Base-by-base conservation (phyloP, 2,113 vertebrate genomes). In the Psilopsiagon aymara region DNA sequence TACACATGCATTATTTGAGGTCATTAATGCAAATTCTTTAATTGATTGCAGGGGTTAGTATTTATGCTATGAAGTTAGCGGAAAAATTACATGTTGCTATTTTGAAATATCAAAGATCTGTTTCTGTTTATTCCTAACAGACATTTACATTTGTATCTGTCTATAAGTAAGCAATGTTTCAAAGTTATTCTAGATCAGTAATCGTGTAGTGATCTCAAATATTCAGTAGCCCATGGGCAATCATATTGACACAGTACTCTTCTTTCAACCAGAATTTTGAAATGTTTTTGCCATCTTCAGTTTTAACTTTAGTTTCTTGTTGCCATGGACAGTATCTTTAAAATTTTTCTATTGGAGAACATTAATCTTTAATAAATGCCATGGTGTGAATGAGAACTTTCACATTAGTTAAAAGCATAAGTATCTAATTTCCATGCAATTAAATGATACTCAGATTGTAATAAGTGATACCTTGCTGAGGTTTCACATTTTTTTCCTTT, bases 1-100 rank as follows among this genome's bases (percentile, higher is more conserved):
- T 80, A 41, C 14, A 12, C 4, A 6, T 53, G 10, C 71, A 80
- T 83, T 82, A 66, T 29, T 82, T 77, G 75, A 80, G 33, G 53
- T 67, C 6, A 10, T 29, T 77, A 79, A 70, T 80, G 24, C 7
- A 53, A 80, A 77, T 85, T 71, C 57, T 93, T 86, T 90, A 94
- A 77, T n/a, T 93, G 53, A 25, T 77, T 92, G 53, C 71, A 83
- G 86, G 73, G 88, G 82, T 52, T 64, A 28, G 17, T 88, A 88
- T 92, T 97, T 93, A 53, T 86, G 87, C 46, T 80, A n/a, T 35
- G 69, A n/a, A 21, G 44, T 70, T 66, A 85, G 79, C 77, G 79
- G 75, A 90, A 94, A 94, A 94, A 62, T 43, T 80, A 27, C 49
- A 49, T 44, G 79, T 79, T 4, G 3, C 52, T 88, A 3, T 85